Conservation (phyloP, 2,888 invertebrate genomes). For the Sesia bembeciformis region DNA sequence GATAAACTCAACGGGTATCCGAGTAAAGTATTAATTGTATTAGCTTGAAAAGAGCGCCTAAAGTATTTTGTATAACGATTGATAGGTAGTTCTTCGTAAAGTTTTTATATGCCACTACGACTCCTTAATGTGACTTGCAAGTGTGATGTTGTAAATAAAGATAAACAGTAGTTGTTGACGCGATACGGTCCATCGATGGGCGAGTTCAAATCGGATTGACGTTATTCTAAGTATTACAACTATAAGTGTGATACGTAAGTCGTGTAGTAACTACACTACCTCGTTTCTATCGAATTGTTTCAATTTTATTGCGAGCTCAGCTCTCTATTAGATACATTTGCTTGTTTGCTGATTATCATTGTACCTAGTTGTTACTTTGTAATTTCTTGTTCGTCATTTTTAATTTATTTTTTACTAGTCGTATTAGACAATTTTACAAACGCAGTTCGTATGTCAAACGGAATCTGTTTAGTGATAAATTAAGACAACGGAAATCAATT, state of each 20-base stretch:
- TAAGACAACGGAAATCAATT: slow-evolving; percentile 34
- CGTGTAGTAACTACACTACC: slow-evolving; percentile 71
- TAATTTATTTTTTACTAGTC: slow-evolving; percentile 44
- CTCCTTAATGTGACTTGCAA: slow-evolving; percentile 67
- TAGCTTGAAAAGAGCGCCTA: slow-evolving; percentile 54
- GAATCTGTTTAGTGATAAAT: slow-evolving; percentile 26
- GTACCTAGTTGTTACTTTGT: slow-evolving; percentile 31
- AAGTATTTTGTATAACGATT: slow-evolving; percentile 71
- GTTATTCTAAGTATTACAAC: slow-evolving; percentile 10
- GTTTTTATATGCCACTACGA: slow-evolving; percentile 61
- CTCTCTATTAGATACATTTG: slow-evolving; percentile 44
- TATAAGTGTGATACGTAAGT: slow-evolving; percentile 52
- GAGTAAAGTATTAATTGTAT: slow-evolving; percentile 24
- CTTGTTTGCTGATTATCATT: slow-evolving; percentile 49
- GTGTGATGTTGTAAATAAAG: slow-evolving; percentile 52
- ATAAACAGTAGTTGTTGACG: slow-evolving; percentile 23
- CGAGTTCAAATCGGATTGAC: slow-evolving; percentile 14
- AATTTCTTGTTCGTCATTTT: slow-evolving; percentile 27
- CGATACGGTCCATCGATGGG: slow-evolving; percentile 24
- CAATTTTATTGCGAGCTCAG: slow-evolving; percentile 51
- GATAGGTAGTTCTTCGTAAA: slow-evolving; percentile 58
- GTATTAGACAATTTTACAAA: slow-evolving; percentile 39
- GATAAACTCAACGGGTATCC: slow-evolving; percentile 25
- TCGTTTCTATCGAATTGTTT: slow-evolving; percentile 49
- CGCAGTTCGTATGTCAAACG: slow-evolving; percentile 23